phyloP scores from a whole-genome alignment of 2,113 vertebrate genomes.

The Myrmecobius fasciatus region DNA sequence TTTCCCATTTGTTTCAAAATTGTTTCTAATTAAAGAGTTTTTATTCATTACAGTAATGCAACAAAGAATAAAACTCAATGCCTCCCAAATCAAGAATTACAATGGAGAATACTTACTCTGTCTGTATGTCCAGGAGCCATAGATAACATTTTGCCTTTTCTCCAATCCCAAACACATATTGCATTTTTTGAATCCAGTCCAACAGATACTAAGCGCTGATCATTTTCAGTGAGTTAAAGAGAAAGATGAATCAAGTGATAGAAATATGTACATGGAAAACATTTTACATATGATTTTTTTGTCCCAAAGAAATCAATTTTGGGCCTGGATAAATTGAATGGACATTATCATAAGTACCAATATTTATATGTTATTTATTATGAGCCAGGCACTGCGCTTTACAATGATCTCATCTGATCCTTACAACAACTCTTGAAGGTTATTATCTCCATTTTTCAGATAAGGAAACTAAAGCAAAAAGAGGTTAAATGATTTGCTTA shows the following conservation, averaged over 20 bases:
- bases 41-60: conserved; percentile 26
- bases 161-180: conserved; percentile 99
- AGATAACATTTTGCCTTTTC: conserved; percentile 94
- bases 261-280: conserved; percentile 51
- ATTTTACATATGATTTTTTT: conserved; percentile 19
- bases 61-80: conserved; percentile 27
- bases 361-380: background rate
- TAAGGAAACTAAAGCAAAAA: background rate
- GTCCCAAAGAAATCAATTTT: conserved; percentile 2
- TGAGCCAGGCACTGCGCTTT: background rate
- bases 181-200: conserved; percentile 99
- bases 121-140: conserved; percentile 97
- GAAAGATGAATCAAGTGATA: conserved; percentile 65
- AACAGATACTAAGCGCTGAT: conserved; percentile 97
- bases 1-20: conserved; percentile 11
- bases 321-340: background rate
- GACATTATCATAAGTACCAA: background rate
- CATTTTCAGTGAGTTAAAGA: conserved; percentile 67
- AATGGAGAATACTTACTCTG: conserved; percentile 88
- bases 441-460: background rate
- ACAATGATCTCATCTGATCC: background rate
- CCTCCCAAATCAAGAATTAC: background rate
- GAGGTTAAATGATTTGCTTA: background rate
- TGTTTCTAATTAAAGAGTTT: conserved; percentile 9
- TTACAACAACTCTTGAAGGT: background rate